Evolutionary conservation across 2,797 vertebrate genomes (phyloP).

Genomic region (Syncerus caffer): DNA sequence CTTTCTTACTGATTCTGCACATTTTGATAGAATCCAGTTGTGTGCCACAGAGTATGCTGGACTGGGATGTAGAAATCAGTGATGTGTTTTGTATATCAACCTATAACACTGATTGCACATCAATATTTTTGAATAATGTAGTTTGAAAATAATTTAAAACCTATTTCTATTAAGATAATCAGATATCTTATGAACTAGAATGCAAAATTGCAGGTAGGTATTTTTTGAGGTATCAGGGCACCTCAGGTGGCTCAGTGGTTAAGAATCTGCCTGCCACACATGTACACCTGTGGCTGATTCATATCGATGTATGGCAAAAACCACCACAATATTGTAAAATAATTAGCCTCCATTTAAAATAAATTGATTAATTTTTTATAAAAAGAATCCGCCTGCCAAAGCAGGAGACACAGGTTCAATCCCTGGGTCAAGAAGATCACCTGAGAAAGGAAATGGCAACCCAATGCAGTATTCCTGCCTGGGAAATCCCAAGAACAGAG

Average conservation of each 20-base stretch:
- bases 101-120: not conserved
- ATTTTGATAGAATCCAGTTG: not conserved
- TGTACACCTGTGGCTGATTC: not conserved
- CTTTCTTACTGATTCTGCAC: not conserved
- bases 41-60: not conserved
- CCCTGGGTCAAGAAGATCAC: not conserved
- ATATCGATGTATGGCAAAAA: not conserved
- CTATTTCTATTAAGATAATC: not conserved
- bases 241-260: not conserved
- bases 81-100: not conserved
- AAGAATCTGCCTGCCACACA: not conserved
- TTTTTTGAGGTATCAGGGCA: not conserved
- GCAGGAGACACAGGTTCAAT: not conserved
- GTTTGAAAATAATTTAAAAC: not conserved
- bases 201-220: not conserved
- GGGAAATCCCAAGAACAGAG: not conserved
- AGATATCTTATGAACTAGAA: not conserved
- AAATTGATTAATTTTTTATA: not conserved
- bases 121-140: not conserved
- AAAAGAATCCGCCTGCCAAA: not conserved
- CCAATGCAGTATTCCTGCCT: not conserved
- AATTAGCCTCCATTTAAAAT: not conserved
- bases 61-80: not conserved
- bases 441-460: not conserved
- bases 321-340: not conserved